phyloP scores from a whole-genome alignment of 2,797 vertebrate species.

The Premnoplex brunnescens region DNA sequence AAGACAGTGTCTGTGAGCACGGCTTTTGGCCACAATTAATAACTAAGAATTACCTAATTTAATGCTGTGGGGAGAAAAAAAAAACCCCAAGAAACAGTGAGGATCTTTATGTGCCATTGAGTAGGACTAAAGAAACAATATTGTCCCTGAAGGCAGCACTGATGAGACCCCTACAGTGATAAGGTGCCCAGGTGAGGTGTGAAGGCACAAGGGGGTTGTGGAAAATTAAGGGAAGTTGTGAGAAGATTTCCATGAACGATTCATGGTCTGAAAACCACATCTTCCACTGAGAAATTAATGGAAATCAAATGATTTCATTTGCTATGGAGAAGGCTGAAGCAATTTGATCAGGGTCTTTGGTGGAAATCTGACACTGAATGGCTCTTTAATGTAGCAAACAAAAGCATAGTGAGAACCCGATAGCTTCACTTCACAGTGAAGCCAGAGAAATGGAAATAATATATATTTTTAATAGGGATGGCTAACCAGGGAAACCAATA shows the following conservation, averaged over 20 bases:
- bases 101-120: background rate
- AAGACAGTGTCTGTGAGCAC: background rate
- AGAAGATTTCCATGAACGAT: background rate
- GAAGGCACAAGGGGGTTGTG: accelerated
- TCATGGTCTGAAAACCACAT: background rate
- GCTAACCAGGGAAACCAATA: slow-evolving; percentile 28
- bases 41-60: background rate
- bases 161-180: background rate
- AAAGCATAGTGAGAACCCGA: background rate
- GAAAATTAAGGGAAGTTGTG: background rate
- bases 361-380: slow-evolving; percentile 3
- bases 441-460: slow-evolving; percentile 29
- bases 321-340: background rate
- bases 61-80: background rate
- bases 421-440: background rate
- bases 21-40: background rate
- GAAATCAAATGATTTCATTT: slow-evolving; percentile 32
- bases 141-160: background rate
- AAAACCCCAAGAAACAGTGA: background rate
- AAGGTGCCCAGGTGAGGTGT: background rate
- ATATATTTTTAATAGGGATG: slow-evolving; percentile 51
- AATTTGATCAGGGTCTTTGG: background rate
- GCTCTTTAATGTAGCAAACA: slow-evolving; percentile 41
- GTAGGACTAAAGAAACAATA: background rate
- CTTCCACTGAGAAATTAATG: background rate